These are phyloP conservation scores for Pedetes capensis DNA, from an alignment of 2,113 vertebrate species.

Conservation along the genomic window DNA sequence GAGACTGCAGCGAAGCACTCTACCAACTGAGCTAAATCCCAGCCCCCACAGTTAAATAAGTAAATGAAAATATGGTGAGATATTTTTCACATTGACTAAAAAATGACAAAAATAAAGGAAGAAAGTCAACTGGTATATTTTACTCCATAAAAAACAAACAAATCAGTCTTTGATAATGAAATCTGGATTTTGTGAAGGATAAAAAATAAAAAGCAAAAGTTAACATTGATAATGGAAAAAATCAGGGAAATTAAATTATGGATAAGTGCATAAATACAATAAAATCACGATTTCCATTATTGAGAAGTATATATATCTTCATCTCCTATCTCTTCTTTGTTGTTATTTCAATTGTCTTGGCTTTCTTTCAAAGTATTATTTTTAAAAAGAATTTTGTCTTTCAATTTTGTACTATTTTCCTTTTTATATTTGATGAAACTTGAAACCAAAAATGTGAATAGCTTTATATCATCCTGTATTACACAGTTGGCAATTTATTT, in stretches of 20 bases:
- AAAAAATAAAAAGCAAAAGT: constrained; percentile 23
- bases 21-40: no score
- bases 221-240: background rate
- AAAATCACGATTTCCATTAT: background rate
- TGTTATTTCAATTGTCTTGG: background rate
- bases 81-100: constrained; percentile 44
- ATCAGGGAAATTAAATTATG: background rate
- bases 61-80: constrained; percentile 36
- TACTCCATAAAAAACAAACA: background rate
- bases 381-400: background rate
- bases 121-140: background rate
- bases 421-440: background rate
- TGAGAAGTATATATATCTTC: background rate
- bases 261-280: background rate
- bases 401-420: background rate
- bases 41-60: constrained; percentile 55
- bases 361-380: background rate
- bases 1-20: no score
- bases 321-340: background rate
- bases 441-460: background rate
- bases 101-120: constrained; percentile 25
- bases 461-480: background rate
- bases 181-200: background rate
- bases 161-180: background rate
- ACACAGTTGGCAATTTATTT: background rate